Evolutionary conservation across 2,888 invertebrate species (phyloP).

Genomic region (Tiphia femorata): DNA sequence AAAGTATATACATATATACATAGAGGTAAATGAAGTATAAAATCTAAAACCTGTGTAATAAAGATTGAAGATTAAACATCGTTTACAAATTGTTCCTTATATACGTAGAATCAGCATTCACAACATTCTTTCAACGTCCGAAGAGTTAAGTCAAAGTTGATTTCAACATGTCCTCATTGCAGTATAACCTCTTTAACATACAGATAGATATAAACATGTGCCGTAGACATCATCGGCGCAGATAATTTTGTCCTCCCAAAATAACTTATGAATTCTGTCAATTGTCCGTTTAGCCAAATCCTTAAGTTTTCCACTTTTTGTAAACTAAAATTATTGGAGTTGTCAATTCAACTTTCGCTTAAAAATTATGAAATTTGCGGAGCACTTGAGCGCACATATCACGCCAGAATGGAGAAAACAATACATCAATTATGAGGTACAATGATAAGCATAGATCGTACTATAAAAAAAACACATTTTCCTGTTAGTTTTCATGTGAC

Average conservation of each 20-base stretch:
- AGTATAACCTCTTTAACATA: slow-evolving; percentile 22
- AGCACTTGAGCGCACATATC: slow-evolving; percentile 88
- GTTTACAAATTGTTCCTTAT: no score
- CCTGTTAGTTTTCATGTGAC: no score
- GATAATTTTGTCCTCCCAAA: slow-evolving; percentile 7
- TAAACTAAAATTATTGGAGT: no score
- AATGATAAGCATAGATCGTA: no score
- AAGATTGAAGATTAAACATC: no score
- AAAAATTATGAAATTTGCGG: slow-evolving; percentile 89
- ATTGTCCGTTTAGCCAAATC: no score
- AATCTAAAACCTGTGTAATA: no score
- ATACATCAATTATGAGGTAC: slow-evolving; percentile 81
- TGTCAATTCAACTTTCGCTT: background rate
- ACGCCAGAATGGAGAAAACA: slow-evolving; percentile 95
- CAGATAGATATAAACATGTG: slow-evolving; percentile 5
- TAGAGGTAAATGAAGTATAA: no score
- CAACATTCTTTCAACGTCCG: background rate
- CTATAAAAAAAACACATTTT: background rate
- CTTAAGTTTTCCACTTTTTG: no score
- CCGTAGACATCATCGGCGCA: slow-evolving; percentile 1
- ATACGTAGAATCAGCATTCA: background rate
- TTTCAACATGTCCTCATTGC: background rate
- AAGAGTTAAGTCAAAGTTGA: no score
- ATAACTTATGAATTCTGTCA: slow-evolving; percentile 25
- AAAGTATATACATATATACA: no score